phyloP scores from a whole-genome alignment of 2,888 invertebrate genomes.

The Chirona hameri region DNA sequence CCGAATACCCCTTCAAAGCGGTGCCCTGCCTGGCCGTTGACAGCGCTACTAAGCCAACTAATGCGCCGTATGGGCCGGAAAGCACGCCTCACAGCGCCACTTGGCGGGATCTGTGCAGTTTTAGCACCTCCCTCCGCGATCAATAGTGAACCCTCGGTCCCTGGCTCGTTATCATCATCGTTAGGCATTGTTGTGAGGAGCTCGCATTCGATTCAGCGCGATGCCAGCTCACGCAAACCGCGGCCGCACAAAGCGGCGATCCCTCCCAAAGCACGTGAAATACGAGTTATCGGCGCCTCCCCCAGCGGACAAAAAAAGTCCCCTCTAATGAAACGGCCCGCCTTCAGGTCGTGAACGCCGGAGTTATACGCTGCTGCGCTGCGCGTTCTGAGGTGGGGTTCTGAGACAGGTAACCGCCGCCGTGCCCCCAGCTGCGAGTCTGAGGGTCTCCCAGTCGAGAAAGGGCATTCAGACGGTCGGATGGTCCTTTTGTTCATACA shows the following conservation, averaged over 20 bases:
- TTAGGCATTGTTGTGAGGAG: not conserved
- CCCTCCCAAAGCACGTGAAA: not conserved
- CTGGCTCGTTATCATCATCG: not conserved
- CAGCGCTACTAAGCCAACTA: not conserved
- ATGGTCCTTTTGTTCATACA: too few relatives aligned
- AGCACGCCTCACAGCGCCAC: not conserved
- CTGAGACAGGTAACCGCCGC: too few relatives aligned
- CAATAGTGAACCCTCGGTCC: not conserved
- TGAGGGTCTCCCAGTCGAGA: too few relatives aligned
- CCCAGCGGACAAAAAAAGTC: not conserved
- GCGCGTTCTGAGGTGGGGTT: not conserved
- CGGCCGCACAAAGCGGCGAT: not conserved
- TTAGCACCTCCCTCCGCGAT: not conserved
- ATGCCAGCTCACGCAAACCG: not conserved
- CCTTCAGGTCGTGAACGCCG: not conserved
- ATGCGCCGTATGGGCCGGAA: not conserved
- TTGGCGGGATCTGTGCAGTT: not conserved
- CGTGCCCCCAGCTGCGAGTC: too few relatives aligned
- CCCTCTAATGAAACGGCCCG: not conserved
- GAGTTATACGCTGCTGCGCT: not conserved
- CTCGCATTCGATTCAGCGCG: not conserved
- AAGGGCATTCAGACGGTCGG: too few relatives aligned
- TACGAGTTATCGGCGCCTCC: conserved; percentile 4
- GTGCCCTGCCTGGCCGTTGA: not conserved
- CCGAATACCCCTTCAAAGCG: not conserved